Evolutionary conservation across 2,797 vertebrate genomes (phyloP), one percentile per base, ranked within the genome.

Genomic region (Aeoliscus strigatus): DNA sequence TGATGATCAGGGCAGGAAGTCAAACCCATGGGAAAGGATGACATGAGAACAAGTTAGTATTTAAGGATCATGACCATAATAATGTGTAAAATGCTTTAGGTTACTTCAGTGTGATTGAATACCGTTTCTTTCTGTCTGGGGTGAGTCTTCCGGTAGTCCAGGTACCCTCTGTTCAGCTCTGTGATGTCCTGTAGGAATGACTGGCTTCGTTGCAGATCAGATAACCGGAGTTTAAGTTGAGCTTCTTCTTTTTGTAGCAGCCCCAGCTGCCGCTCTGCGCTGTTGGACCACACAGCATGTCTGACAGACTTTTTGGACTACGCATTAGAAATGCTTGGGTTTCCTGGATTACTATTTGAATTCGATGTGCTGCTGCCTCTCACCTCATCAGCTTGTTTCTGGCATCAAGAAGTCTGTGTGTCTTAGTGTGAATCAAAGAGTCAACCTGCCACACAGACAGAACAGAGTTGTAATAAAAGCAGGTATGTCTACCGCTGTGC

Each of bases 341-440:
- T 2, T 12, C 5, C 4, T 29, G n/a, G 1, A 8, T 6, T 15
- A 23, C n/a, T n/a, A 30, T 31, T 13, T 2, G 18, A 23, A 40
- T 14, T 3, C 4, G 2, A 8, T 21, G 1, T n/a, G 40, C 24
- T 3, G 5, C 2, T n/a, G 11, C 9, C 9, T 43, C 66, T 76
- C 36, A 86, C 83, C 64, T 75, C 46, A 78, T 78, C 21, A 78
- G 54, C 54, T 83, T 73, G 5, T 66, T 11, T 29, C 83, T 86
- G 54, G 62, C 71, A 8, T 74, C 53, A 23, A 77, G 27, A 18
- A 84, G 60, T 37, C 27, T 63, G 61, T 54, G 57, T 1, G 9
- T 75, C 39, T 77, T 81, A 16, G 6, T 44, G 10, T 8, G 45
- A 14, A 75, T 75, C 16, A 33, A 34, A 8, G 67, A 56, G 16